A percentile compares a stretch with the other conserved stretches of the same genome.
These are phyloP conservation scores for Maylandia zebra DNA, from an alignment of 2,113 vertebrate genomes.

Conservation along the genomic window DNA sequence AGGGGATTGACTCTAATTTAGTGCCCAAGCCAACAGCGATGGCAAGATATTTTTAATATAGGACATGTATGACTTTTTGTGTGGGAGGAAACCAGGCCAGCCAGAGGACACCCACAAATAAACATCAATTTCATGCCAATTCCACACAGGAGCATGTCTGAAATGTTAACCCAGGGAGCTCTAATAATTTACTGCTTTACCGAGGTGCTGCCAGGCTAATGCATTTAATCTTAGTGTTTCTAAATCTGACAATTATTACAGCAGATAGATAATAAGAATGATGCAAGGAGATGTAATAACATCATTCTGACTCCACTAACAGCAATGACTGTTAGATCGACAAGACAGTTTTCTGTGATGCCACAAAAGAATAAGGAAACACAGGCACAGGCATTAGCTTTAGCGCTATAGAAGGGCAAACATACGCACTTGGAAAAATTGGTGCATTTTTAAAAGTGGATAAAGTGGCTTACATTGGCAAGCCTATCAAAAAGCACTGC, in stretches of 20 bases:
- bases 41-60: not conserved
- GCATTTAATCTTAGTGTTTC: not conserved
- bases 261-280: not conserved
- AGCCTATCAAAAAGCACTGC: not conserved
- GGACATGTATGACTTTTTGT: not conserved
- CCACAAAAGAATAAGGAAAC: not conserved
- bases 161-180: not conserved
- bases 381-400: not conserved
- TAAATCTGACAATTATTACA: not conserved
- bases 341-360: not conserved
- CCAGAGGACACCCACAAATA: slow-evolving; percentile 1
- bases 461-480: not conserved
- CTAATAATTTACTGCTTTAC: not conserved
- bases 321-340: not conserved
- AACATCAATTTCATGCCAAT: not conserved
- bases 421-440: not conserved
- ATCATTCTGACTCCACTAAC: not conserved
- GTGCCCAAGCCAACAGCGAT: not conserved
- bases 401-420: not conserved
- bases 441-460: not conserved
- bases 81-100: not conserved
- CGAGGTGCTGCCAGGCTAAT: not conserved
- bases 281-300: not conserved
- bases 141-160: not conserved
- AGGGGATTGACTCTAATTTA: not conserved